phyloP scores from a whole-genome alignment of 1,140 invertebrate species.

The Panagrolaimus sp. region DNA sequence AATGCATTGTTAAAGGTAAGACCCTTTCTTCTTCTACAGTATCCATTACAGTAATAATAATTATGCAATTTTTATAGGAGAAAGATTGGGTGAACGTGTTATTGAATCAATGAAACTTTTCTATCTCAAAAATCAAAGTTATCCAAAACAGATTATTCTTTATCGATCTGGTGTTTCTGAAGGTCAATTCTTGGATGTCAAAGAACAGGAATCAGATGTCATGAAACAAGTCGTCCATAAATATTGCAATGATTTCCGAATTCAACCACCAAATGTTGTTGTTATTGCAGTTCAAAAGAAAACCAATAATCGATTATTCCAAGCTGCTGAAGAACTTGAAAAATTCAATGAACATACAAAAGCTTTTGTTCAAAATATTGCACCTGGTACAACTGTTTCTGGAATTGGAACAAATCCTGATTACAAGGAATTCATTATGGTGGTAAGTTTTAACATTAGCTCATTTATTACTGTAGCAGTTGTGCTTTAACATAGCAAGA shows the following conservation, averaged over 20 bases:
- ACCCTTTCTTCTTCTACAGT: no score
- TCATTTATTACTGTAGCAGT: no score
- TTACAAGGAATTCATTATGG: constrained; percentile 7
- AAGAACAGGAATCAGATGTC: neutral
- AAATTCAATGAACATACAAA: neutral
- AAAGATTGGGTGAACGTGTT: no score
- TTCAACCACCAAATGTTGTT: neutral
- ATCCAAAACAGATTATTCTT: neutral
- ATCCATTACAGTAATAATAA: no score
- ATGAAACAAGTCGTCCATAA: neutral
- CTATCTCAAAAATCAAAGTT: neutral
- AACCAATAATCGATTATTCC: constrained; percentile 1
- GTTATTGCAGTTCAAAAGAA: neutral
- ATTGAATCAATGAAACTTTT: neutral
- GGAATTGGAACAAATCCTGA: neutral
- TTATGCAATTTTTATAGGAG: no score
- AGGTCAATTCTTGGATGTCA: neutral
- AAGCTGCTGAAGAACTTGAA: neutral
- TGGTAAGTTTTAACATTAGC: no score
- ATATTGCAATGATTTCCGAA: no score
- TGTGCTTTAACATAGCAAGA: no score
- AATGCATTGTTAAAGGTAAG: no score
- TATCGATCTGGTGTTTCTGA: constrained; percentile 7
- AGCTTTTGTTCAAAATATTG: neutral
- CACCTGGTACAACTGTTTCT: neutral